These are phyloP conservation scores for Ageneiosus marmoratus DNA, from an alignment of 2,113 vertebrate species.

Conservation along the genomic window DNA sequence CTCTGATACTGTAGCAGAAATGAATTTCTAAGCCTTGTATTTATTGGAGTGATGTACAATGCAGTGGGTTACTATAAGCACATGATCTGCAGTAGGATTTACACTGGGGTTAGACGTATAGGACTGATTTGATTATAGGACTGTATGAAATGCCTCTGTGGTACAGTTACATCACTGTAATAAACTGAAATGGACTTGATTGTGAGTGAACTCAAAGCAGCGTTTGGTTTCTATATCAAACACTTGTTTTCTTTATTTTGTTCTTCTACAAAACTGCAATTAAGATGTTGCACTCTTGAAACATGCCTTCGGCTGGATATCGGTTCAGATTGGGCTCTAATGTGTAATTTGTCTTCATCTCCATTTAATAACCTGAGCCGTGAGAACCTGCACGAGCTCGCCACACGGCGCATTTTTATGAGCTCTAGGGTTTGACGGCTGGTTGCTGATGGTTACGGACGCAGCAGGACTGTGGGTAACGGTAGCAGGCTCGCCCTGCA, in stretches of 20 bases:
- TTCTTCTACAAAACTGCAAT: not conserved
- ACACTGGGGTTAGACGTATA: not conserved
- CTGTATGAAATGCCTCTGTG: not conserved
- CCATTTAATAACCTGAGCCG: conserved; percentile 5
- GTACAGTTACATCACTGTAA: not conserved
- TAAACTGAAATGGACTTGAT: not conserved
- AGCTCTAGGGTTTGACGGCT: not conserved
- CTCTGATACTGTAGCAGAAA: conserved; percentile 8
- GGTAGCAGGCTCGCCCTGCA: conserved; percentile 62
- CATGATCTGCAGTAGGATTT: not conserved
- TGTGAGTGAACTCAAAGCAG: not conserved
- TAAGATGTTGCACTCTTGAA: not conserved
- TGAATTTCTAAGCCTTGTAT: conserved; percentile 20
- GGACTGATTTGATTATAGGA: not conserved
- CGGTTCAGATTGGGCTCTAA: not conserved
- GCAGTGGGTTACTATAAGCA: not conserved
- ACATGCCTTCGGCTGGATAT: not conserved
- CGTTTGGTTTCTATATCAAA: not conserved
- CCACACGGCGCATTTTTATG: not conserved
- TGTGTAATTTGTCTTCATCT: conserved; percentile 13
- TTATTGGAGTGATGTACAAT: not conserved
- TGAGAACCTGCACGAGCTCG: not conserved
- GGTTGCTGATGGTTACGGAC: conserved; percentile 44
- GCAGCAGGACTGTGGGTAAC: conserved; percentile 4
- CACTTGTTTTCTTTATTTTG: not conserved